These are phyloP conservation scores for Apis cerana DNA, from an alignment of 1,140 invertebrate genomes.

Conservation along the genomic window DNA sequence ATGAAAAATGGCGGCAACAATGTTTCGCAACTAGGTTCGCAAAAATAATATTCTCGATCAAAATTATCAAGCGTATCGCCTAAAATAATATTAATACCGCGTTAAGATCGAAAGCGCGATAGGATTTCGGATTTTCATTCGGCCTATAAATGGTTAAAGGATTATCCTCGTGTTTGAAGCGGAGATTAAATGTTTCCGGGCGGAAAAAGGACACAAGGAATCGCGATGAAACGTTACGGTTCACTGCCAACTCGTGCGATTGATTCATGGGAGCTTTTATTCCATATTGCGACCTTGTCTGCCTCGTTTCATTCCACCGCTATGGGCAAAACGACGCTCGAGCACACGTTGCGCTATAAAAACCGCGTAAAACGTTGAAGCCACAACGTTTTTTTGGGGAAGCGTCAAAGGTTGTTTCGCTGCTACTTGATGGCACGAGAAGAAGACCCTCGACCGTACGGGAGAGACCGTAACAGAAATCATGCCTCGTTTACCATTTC, in stretches of 20 bases:
- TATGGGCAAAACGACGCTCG: background rate
- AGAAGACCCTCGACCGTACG: background rate
- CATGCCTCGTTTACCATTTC: constrained; percentile 12
- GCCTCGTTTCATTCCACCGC: background rate
- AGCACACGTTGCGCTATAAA: background rate
- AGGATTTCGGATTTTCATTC: background rate
- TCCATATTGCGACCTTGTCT: background rate
- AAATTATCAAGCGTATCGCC: too few relatives aligned
- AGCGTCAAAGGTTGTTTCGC: constrained; percentile 12
- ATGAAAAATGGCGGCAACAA: too few relatives aligned
- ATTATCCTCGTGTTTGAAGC: constrained; percentile 29
- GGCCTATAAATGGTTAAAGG: constrained; percentile 26
- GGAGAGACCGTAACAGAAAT: constrained; percentile 2
- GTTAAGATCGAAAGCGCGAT: background rate
- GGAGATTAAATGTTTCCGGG: constrained; percentile 44
- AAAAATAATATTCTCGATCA: too few relatives aligned
- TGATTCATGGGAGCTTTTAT: constrained; percentile 1
- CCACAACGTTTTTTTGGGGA: background rate
- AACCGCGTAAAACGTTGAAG: background rate
- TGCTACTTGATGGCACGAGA: background rate
- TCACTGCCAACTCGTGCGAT: background rate
- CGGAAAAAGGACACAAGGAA: constrained; percentile 38
- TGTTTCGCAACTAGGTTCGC: too few relatives aligned
- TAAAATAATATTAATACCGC: background rate
- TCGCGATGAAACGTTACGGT: constrained; percentile 35